phyloP scores from a whole-genome alignment of 1,140 invertebrate species.

The Lepidotrigona ventralis region DNA sequence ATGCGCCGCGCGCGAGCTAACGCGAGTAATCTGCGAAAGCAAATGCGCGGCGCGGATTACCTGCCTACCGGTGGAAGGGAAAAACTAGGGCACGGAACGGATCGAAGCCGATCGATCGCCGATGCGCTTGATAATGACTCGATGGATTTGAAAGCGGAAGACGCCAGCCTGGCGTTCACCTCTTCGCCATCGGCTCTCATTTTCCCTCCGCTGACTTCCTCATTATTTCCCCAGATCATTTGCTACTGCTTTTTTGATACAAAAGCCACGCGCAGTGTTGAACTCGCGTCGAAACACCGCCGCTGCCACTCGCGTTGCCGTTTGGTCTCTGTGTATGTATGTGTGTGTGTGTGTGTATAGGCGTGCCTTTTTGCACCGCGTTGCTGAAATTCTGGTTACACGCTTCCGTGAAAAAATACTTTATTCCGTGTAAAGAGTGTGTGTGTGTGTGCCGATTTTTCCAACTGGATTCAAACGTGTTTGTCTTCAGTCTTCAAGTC shows the following conservation, averaged over 20 bases:
- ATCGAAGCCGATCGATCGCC: constrained; percentile 57
- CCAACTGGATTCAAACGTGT: no score
- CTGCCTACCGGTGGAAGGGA: constrained; percentile 1
- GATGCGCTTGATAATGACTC: constrained; percentile 59
- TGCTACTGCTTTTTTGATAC: constrained; percentile 50
- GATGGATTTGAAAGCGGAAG: constrained; percentile 65
- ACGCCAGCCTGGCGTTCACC: constrained; percentile 48
- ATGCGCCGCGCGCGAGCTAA: constrained; percentile 46
- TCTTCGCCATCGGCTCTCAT: constrained; percentile 58
- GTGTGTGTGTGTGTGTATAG: no score
- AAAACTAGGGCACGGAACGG: constrained; percentile 61
- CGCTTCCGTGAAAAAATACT: neutral
- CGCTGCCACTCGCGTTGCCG: neutral
- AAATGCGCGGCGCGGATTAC: constrained; percentile 11
- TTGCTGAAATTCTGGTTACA: neutral
- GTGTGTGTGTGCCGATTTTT: neutral
- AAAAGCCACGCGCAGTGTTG: constrained; percentile 39
- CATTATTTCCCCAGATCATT: constrained; percentile 63
- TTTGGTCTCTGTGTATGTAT: neutral
- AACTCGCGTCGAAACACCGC: constrained; percentile 21
- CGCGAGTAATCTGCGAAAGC: constrained; percentile 55
- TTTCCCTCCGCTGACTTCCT: constrained; percentile 52
- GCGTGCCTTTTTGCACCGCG: neutral
- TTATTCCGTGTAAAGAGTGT: neutral
- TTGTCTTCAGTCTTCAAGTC: no score